Evolutionary conservation across 2,113 vertebrate genomes (phyloP).

Genomic region (Mugil cephalus): DNA sequence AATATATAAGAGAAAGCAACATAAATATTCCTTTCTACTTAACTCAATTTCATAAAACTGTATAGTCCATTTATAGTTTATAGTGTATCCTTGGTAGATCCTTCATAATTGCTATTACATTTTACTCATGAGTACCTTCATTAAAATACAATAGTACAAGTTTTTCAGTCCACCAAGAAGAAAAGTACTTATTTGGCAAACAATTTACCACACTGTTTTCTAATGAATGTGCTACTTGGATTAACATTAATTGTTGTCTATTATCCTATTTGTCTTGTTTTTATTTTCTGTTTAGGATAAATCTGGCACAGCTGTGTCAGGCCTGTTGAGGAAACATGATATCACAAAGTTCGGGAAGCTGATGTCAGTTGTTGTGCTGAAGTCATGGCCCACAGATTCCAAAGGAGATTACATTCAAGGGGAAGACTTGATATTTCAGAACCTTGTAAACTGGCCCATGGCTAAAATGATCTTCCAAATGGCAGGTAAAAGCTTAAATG

Average conservation of each 20-base stretch:
- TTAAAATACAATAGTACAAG: too few species aligned
- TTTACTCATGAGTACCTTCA: too few species aligned
- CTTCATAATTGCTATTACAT: too few species aligned
- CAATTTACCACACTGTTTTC: neutral
- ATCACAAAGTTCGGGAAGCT: constrained; percentile 51
- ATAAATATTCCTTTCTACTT: too few species aligned
- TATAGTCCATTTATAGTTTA: too few species aligned
- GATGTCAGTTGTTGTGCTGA: constrained; percentile 49
- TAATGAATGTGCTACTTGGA: too few species aligned
- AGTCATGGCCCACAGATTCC: constrained; percentile 42
- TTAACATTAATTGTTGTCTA: neutral
- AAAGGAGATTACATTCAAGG: constrained; percentile 25
- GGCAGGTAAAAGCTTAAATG: constrained; percentile 32
- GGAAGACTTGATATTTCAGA: constrained; percentile 30
- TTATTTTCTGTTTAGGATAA: constrained; percentile 16
- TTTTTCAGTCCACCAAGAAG: too few species aligned
- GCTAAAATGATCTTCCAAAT: constrained; percentile 34
- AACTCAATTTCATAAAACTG: too few species aligned
- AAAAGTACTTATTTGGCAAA: too few species aligned
- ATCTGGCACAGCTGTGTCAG: constrained; percentile 1
- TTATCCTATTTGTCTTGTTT: neutral
- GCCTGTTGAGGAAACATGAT: neutral
- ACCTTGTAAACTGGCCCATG: constrained; percentile 45
- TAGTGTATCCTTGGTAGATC: too few species aligned
- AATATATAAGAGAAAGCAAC: too few species aligned